phyloP scores from a whole-genome alignment of 1,140 invertebrate genomes.

The Leucophenga varia region DNA sequence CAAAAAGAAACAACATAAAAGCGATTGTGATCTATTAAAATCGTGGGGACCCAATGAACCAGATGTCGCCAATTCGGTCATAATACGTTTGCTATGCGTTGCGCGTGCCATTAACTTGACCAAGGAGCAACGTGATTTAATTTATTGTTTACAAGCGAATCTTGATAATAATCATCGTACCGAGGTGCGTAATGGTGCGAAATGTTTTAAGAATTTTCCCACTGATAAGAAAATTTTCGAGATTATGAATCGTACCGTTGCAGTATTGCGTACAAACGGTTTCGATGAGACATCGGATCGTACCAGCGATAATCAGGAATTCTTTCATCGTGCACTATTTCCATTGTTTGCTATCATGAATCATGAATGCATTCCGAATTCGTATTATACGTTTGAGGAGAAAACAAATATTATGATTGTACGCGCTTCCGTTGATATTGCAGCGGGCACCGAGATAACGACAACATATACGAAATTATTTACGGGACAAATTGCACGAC shows the following conservation, averaged over 20 bases:
- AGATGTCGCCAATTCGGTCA: constrained; percentile 60
- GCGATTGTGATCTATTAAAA: constrained; percentile 64
- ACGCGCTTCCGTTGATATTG: constrained; percentile 66
- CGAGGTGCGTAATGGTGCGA: constrained; percentile 65
- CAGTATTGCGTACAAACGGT: constrained; percentile 71
- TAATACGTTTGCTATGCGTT: constrained; percentile 61
- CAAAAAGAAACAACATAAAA: constrained; percentile 59
- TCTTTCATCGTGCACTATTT: constrained; percentile 70
- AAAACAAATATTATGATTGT: constrained; percentile 65
- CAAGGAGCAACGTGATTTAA: constrained; percentile 60
- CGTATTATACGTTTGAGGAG: constrained; percentile 66
- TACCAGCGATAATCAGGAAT: constrained; percentile 58
- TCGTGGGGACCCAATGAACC: constrained; percentile 60
- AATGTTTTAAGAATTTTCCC: constrained; percentile 60
- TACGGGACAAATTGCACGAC: constrained; percentile 69
- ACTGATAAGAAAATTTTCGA: constrained; percentile 57
- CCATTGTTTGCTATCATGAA: constrained; percentile 73
- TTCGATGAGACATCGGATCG: constrained; percentile 65
- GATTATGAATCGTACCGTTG: constrained; percentile 58
- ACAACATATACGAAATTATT: constrained; percentile 73
- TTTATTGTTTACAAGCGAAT: constrained; percentile 62
- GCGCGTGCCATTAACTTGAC: constrained; percentile 63
- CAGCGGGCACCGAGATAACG: constrained; percentile 68
- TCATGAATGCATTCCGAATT: constrained; percentile 76
- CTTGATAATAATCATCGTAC: constrained; percentile 59